phyloP scores from a whole-genome alignment of 2,888 invertebrate genomes.

The Protophormia terraenovae region DNA sequence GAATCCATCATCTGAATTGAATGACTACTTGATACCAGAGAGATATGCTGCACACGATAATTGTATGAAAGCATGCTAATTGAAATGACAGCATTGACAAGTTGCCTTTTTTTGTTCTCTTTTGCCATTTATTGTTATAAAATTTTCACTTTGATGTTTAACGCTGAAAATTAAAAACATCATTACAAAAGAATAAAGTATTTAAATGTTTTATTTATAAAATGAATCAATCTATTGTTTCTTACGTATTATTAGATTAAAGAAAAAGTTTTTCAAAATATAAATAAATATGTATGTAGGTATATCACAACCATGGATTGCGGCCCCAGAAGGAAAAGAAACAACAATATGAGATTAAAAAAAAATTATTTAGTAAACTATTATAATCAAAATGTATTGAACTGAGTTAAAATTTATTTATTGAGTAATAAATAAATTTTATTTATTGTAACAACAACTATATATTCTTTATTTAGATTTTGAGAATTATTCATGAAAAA shows the following conservation, averaged over 20 bases:
- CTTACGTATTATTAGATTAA: background rate
- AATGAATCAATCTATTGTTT: slow-evolving; percentile 23
- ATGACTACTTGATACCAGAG: slow-evolving; percentile 55
- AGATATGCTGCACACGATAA: slow-evolving; percentile 55
- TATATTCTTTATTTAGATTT: too few species aligned
- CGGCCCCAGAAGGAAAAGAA: too few species aligned
- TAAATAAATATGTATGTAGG: too few species aligned
- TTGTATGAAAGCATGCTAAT: slow-evolving; percentile 64
- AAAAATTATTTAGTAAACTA: too few species aligned
- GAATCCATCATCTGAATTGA: slow-evolving; percentile 46
- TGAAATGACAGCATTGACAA: slow-evolving; percentile 68
- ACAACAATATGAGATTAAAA: too few species aligned
- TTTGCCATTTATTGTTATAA: slow-evolving; percentile 39
- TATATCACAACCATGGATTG: too few species aligned
- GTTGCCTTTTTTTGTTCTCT: slow-evolving; percentile 37
- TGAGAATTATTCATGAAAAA: too few species aligned
- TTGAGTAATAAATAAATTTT: too few species aligned
- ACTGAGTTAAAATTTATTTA: too few species aligned
- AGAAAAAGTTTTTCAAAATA: too few species aligned
- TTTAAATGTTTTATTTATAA: background rate
- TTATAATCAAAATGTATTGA: too few species aligned
- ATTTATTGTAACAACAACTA: too few species aligned
- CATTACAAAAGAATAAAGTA: background rate
- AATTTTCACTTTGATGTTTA: slow-evolving; percentile 48
- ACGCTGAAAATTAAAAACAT: slow-evolving; percentile 41